phyloP scores from a whole-genome alignment of 2,797 vertebrate genomes.

The Triplophysa bombifrons region DNA sequence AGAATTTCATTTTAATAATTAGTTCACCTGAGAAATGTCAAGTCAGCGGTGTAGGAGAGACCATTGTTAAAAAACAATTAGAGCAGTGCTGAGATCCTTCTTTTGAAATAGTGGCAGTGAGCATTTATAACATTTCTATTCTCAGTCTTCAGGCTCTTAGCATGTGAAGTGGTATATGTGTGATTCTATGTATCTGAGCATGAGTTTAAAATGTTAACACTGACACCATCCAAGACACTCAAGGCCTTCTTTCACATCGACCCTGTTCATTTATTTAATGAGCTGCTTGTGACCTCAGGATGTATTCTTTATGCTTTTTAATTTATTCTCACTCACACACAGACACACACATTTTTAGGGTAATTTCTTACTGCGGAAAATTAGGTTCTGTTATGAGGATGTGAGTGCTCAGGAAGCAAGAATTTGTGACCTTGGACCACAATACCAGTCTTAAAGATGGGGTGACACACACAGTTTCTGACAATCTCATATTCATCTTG shows the following conservation, averaged over 20 bases:
- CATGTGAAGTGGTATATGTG: constrained; percentile 22
- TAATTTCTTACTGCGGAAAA: too few species aligned
- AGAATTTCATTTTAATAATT: constrained; percentile 72
- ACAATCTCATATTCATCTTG: too few species aligned
- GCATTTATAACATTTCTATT: constrained; percentile 40
- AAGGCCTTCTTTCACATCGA: constrained; percentile 28
- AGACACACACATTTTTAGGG: background rate
- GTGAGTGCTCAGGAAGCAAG: too few species aligned
- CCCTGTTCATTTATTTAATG: constrained; percentile 29
- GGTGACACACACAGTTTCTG: too few species aligned
- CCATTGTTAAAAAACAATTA: constrained; percentile 75
- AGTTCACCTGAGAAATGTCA: constrained; percentile 72
- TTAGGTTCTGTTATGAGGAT: too few species aligned
- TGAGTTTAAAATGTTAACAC: constrained; percentile 1
- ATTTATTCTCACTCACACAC: too few species aligned
- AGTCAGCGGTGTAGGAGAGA: constrained; percentile 68
- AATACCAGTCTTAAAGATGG: too few species aligned
- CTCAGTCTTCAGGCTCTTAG: constrained; percentile 31
- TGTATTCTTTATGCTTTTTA: background rate
- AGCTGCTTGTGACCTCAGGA: constrained; percentile 14
- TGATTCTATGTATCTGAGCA: background rate
- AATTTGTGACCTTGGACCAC: too few species aligned
- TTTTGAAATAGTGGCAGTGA: constrained; percentile 56
- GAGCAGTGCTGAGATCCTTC: constrained; percentile 56
- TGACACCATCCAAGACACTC: constrained; percentile 10